Conservation (phyloP, 2,113 vertebrate genomes). For the Rana temporaria region DNA sequence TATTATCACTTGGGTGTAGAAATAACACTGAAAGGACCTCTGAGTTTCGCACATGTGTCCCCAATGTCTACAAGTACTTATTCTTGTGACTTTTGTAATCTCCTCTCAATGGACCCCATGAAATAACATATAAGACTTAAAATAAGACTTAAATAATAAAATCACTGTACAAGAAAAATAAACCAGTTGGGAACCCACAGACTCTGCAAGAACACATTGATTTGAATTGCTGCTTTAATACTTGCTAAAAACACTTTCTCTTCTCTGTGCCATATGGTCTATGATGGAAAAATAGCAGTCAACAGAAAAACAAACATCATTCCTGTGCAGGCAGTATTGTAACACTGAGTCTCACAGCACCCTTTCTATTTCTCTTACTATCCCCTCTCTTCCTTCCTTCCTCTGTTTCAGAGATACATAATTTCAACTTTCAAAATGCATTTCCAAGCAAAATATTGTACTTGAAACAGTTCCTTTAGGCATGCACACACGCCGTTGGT, state of each 20-base stretch:
- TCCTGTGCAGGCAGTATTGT: not conserved
- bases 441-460: too few species aligned
- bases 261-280: constrained; percentile 50
- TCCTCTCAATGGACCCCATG: constrained; percentile 23
- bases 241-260: constrained; percentile 50
- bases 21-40: constrained; percentile 7
- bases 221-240: constrained; percentile 53
- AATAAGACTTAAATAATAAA: constrained; percentile 45
- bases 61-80: not conserved
- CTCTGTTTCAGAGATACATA: too few species aligned
- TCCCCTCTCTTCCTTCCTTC: too few species aligned
- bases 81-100: constrained; percentile 10
- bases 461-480: too few species aligned
- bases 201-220: constrained; percentile 50
- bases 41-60: not conserved
- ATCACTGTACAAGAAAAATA: constrained; percentile 48
- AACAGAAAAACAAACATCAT: constrained; percentile 46
- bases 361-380: too few species aligned
- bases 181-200: constrained; percentile 22
- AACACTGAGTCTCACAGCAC: not conserved
- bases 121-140: constrained; percentile 48
- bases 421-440: too few species aligned
- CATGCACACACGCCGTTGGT: too few species aligned
- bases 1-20: constrained; percentile 25
- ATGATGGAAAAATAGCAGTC: constrained; percentile 46